Conservation (phyloP, 2,113 vertebrate genomes). For the Oreochromis aureus region DNA sequence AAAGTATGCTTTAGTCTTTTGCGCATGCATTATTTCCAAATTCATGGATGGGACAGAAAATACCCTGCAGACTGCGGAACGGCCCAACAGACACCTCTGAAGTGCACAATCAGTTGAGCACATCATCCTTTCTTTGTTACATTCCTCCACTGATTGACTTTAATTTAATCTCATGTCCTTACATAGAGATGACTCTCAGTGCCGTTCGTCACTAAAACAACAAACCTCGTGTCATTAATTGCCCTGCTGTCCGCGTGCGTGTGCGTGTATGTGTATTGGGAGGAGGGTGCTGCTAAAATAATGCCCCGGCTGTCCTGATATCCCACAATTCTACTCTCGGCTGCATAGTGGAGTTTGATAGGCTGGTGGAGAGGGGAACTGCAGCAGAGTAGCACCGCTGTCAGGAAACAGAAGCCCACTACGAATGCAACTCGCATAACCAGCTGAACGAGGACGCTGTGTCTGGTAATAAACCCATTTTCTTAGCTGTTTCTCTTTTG, state of each 20-base stretch:
- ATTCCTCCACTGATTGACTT: background rate
- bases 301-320: slow-evolving; percentile 44
- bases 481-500: background rate
- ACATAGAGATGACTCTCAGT: background rate
- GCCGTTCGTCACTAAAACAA: background rate
- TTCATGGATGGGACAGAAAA: background rate
- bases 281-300: slow-evolving; percentile 24
- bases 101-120: background rate
- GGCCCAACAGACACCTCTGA: background rate
- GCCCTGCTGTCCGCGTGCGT: background rate
- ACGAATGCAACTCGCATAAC: slow-evolving; percentile 20
- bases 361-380: slow-evolving; percentile 48
- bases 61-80: background rate
- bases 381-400: slow-evolving; percentile 52
- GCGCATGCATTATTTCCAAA: background rate
- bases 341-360: slow-evolving; percentile 35
- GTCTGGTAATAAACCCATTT: slow-evolving; percentile 45
- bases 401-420: slow-evolving; percentile 57
- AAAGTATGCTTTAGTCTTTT: background rate
- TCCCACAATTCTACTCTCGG: slow-evolving; percentile 57
- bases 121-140: background rate
- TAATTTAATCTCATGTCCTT: background rate
- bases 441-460: slow-evolving; percentile 30
- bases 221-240: slow-evolving; percentile 22
- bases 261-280: background rate